Evolutionary conservation across 1,140 invertebrate species (phyloP).

Genomic region (Sesamia nonagrioides): DNA sequence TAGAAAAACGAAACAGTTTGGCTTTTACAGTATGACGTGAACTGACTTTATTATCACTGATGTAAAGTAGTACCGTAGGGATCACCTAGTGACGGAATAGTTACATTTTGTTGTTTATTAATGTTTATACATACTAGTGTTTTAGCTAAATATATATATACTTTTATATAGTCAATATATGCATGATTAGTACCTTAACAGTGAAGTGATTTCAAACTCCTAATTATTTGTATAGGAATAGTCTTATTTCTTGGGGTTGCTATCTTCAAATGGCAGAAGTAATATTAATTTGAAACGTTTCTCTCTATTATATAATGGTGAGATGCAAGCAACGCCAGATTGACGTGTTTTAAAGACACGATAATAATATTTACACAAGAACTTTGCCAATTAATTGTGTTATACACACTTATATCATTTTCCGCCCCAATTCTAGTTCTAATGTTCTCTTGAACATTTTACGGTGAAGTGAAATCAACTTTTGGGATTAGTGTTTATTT

Average conservation of each 20-base stretch:
- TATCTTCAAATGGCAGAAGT: background rate
- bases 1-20: no score
- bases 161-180: constrained; percentile 44
- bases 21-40: constrained; percentile 23
- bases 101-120: constrained; percentile 47
- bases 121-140: constrained; percentile 44
- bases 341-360: background rate
- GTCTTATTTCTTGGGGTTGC: constrained; percentile 10
- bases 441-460: constrained; percentile 18
- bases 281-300: background rate
- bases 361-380: background rate
- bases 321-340: background rate
- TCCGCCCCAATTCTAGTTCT: constrained; percentile 33
- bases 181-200: constrained; percentile 36
- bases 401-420: constrained; percentile 19
- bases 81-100: constrained; percentile 46
- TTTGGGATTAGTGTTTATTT: background rate
- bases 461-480: background rate
- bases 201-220: constrained; percentile 35
- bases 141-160: constrained; percentile 49
- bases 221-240: constrained; percentile 16
- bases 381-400: constrained; percentile 8
- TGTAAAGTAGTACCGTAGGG: constrained; percentile 43
- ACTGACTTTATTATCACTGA: constrained; percentile 12
- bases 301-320: background rate